Evolutionary conservation across 2,113 vertebrate species (phyloP), one percentile per base, ranked within the genome.

Genomic region (Neolamprologus kungweensis): DNA sequence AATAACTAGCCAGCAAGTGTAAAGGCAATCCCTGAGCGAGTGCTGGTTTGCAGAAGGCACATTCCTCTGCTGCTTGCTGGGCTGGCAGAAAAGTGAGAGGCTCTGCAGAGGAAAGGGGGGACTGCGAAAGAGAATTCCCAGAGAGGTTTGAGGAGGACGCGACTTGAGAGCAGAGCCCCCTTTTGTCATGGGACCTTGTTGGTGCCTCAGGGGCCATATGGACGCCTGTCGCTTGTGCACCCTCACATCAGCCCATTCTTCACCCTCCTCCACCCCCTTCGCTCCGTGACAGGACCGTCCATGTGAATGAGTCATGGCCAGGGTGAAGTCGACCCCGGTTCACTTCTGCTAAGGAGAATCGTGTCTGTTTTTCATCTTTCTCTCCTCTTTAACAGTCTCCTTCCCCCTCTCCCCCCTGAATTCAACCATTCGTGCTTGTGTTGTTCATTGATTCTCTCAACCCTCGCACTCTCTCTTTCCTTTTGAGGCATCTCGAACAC

Each of bases 281-380:
- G 2, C 90, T 89, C 90, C 57, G 75, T 87, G 89, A 94, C 89
- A 91, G 81, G 86, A 89, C 82, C 73, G 82, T 94, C 89, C 90
- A 81, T 21, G 65, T 87, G 88, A 91, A 84, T 85, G 91, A 95
- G 95, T 95, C 93, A 89, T 84, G 94, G 94, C 94, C 93, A 84
- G 85, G 85, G 84, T 93, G 95, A 95, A 93, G 92, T 96, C 71
- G 91, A 81, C 89, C 83, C 78, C 80, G 53, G 95, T 95, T 95
- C 78, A 92, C 94, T 95, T 94, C 94, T 65, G 12, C 87, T 47
- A 35, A 86, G 80, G 58, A 80, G 60, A 87, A 71, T 53, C 75
- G 3, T 17, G 37, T 81, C 42, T 65, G 40, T 75, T 90, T 58
- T 40, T 83, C 47, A 65, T 88, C 60, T 82, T 75, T 35, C 45